These are phyloP conservation scores for Pseudoips prasinana DNA, from an alignment of 2,888 invertebrate species.

Conservation along the genomic window DNA sequence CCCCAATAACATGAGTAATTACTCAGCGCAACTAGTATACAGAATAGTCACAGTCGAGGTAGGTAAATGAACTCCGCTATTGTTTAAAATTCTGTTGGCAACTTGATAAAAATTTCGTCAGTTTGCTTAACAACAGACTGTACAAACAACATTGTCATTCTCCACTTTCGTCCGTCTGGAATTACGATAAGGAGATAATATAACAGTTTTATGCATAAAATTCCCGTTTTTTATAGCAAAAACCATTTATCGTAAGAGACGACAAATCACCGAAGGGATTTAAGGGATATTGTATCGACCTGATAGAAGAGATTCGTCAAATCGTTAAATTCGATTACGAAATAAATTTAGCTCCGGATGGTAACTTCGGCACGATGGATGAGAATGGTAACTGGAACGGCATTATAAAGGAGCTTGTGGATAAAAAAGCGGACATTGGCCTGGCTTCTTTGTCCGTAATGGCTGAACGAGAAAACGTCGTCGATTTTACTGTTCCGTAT, in stretches of 20 bases:
- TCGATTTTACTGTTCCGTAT: constrained; percentile 99
- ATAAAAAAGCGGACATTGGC: constrained; percentile 96
- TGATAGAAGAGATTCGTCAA: constrained; percentile 92
- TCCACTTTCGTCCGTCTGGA: constrained; percentile 37
- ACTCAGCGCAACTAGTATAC: constrained; percentile 92
- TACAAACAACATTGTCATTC: constrained; percentile 50
- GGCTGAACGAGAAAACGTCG: constrained; percentile 98
- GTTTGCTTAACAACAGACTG: constrained; percentile 60
- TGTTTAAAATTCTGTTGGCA: constrained; percentile 53
- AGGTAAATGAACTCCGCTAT: constrained; percentile 69
- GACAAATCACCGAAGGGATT: constrained; percentile 84
- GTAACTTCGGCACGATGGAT: constrained; percentile 94
- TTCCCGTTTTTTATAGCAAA: constrained; percentile 82
- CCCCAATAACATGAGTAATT: constrained; percentile 86
- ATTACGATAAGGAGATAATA: constrained; percentile 33
- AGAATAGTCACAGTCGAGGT: constrained; percentile 93
- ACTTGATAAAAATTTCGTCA: constrained; percentile 53
- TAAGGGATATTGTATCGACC: constrained; percentile 96
- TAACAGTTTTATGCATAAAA: background rate
- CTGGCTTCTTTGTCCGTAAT: constrained; percentile 97
- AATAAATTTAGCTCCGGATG: constrained; percentile 90
- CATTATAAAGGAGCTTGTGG: constrained; percentile 89
- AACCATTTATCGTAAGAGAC: constrained; percentile 90
- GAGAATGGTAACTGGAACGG: constrained; percentile 93
- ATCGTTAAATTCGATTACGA: constrained; percentile 95